Evolutionary conservation across 2,888 invertebrate genomes (phyloP).

Genomic region (Frankliniella fusca): DNA sequence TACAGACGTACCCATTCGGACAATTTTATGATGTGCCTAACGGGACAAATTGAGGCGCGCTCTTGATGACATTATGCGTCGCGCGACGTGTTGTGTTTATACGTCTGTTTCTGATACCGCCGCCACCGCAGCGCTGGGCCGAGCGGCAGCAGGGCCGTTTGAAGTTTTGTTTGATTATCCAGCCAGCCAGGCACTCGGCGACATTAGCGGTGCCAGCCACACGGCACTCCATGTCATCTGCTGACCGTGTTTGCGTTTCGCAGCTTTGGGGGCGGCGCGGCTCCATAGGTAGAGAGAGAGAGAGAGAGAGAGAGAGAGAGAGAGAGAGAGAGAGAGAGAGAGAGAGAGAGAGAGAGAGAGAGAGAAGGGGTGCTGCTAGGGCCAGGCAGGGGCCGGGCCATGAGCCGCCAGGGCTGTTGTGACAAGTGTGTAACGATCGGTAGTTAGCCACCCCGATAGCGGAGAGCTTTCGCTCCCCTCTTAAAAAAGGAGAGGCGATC

Average conservation of each 20-base stretch:
- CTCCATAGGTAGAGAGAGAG: not conserved
- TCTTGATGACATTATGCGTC: not conserved
- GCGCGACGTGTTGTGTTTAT: not conserved
- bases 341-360: no score
- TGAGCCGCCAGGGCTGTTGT: not conserved
- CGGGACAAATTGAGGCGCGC: no score
- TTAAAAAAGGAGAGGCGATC: not conserved
- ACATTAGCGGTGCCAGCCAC: not conserved
- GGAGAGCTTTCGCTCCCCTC: not conserved
- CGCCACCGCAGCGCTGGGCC: not conserved
- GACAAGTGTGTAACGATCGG: conserved; percentile 16
- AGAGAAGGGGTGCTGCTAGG: not conserved
- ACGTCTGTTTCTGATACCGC: no score
- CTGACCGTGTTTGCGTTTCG: not conserved
- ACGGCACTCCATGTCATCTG: conserved; percentile 18
- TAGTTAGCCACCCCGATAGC: not conserved
- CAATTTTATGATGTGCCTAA: not conserved
- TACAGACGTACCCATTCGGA: no score
- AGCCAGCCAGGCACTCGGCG: no score
- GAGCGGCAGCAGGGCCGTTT: no score
- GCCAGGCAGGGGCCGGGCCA: no score
- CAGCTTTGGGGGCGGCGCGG: conserved; percentile 2
- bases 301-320: not conserved
- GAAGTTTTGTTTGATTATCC: no score
- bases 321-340: no score